Evolutionary conservation across 2,888 invertebrate species (phyloP).

Genomic region (Protodeltote pygarga): DNA sequence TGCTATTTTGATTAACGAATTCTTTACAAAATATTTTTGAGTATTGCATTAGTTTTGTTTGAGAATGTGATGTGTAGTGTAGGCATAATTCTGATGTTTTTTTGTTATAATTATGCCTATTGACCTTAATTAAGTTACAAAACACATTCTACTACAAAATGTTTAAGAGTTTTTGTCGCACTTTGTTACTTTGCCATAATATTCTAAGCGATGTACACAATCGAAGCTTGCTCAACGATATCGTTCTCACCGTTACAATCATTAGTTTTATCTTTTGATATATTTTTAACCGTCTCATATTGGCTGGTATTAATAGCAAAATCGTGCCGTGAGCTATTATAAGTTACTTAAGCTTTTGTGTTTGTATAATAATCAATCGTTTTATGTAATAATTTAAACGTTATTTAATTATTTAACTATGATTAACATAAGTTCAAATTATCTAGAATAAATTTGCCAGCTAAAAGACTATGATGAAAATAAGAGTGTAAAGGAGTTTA

Average conservation of each 20-base stretch:
- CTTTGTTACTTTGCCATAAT: constrained; percentile 20
- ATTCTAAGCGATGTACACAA: constrained; percentile 29
- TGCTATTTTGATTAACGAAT: too few relatives aligned
- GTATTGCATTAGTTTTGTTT: too few relatives aligned
- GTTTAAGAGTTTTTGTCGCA: constrained; percentile 39
- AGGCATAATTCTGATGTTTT: background rate
- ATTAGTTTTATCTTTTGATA: constrained; percentile 31
- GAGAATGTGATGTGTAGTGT: too few relatives aligned
- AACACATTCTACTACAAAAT: constrained; percentile 20
- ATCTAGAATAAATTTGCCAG: too few relatives aligned
- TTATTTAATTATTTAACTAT: too few relatives aligned
- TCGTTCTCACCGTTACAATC: constrained; percentile 43
- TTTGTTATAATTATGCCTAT: too few relatives aligned
- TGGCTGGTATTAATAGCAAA: constrained; percentile 19
- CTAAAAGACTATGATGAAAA: too few relatives aligned
- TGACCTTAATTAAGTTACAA: constrained; percentile 3
- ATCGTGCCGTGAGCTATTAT: constrained; percentile 7
- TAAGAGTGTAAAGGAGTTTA: too few relatives aligned
- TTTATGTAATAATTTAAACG: background rate
- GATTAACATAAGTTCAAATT: too few relatives aligned
- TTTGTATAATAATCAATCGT: background rate
- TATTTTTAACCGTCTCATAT: constrained; percentile 34
- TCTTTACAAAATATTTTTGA: too few relatives aligned
- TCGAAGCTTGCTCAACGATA: constrained; percentile 33
- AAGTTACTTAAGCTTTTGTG: background rate